A percentile compares a stretch with the other conserved stretches of the same genome.
Conservation (phyloP, 2,888 invertebrate genomes). For the Sinhomidia bicolor region DNA sequence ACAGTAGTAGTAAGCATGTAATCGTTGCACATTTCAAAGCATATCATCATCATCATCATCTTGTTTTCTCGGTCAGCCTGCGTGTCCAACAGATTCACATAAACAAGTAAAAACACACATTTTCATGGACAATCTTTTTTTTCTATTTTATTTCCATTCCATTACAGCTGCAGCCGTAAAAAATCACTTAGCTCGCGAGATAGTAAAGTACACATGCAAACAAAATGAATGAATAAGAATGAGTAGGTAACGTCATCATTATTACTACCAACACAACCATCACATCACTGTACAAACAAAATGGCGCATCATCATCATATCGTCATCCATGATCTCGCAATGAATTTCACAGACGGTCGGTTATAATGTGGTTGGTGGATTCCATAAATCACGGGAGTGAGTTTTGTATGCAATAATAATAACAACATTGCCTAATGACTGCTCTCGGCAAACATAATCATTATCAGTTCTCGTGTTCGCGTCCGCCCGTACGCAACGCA, state of each 20-base stretch:
- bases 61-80: neutral
- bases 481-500: neutral
- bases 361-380: slow-evolving; percentile 49
- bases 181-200: neutral
- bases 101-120: neutral
- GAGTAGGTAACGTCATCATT: neutral
- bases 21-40: neutral
- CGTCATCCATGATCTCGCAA: slow-evolving; percentile 23
- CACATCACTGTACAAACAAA: neutral
- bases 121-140: slow-evolving; percentile 57
- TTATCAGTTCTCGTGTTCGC: neutral
- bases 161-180: slow-evolving; percentile 9
- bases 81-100: slow-evolving; percentile 40
- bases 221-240: neutral
- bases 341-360: slow-evolving; percentile 49
- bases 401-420: neutral
- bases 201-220: neutral
- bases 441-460: slow-evolving; percentile 27
- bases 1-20: neutral
- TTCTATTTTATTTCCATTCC: slow-evolving; percentile 1
- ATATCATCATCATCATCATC: neutral
- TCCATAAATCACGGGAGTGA: slow-evolving; percentile 52
- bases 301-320: slow-evolving; percentile 18
- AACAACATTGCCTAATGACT: slow-evolving; percentile 33
- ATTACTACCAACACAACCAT: too few species aligned